A percentile compares a stretch with the other conserved stretches of the same genome.
Evolutionary conservation across 2,888 invertebrate species (phyloP).

Genomic region (Patella caerulea): DNA sequence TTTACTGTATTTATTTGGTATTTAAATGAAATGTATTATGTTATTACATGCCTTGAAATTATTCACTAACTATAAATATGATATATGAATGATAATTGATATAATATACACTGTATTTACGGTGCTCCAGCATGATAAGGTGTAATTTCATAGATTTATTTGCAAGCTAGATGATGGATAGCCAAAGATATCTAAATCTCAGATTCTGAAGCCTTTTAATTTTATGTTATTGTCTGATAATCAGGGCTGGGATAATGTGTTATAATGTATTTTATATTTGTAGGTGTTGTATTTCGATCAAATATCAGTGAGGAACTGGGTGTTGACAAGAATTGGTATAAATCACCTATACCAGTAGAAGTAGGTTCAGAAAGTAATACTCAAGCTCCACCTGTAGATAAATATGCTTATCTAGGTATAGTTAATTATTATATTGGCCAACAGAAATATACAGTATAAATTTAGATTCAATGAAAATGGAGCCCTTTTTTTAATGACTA

Average conservation of each 20-base stretch:
- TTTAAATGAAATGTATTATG: too few species aligned
- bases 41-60: too few species aligned
- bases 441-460: background rate
- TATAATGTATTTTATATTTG: conserved; percentile 14
- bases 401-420: conserved; percentile 41
- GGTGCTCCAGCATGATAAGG: too few species aligned
- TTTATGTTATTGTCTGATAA: too few species aligned
- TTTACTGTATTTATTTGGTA: too few species aligned
- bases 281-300: conserved; percentile 39
- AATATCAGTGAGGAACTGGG: conserved; percentile 38
- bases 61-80: too few species aligned
- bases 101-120: too few species aligned
- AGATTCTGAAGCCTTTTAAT: too few species aligned
- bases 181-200: too few species aligned
- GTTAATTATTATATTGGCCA: background rate
- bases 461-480: background rate
- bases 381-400: conserved; percentile 31
- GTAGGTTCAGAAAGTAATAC: conserved; percentile 2
- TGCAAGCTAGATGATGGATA: background rate
- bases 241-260: background rate
- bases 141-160: conserved; percentile 2
- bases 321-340: conserved; percentile 21
- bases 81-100: too few species aligned
- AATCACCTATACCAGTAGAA: conserved; percentile 16
- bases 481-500: background rate